These are phyloP conservation scores for Auanema freiburgensis DNA, from an alignment of 2,888 invertebrate genomes.

Conservation along the genomic window DNA sequence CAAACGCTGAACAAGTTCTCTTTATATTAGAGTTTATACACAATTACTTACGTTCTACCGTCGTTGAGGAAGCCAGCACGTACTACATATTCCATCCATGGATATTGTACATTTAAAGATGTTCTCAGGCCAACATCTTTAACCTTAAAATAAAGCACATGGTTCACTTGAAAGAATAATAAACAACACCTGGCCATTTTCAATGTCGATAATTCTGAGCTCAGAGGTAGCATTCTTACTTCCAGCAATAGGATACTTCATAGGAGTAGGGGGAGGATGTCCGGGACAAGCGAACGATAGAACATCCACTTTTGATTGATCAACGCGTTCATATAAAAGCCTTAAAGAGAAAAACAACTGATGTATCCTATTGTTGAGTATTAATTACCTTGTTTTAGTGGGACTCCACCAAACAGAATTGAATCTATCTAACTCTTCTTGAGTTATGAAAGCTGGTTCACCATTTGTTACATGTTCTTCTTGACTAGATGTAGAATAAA, in stretches of 20 bases:
- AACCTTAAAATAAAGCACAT: constrained; percentile 24
- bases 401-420: constrained; percentile 99
- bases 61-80: constrained; percentile 93
- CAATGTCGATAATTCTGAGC: constrained; percentile 42
- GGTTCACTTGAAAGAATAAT: constrained; percentile 22
- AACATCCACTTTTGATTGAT: constrained; percentile 81
- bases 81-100: constrained; percentile 92
- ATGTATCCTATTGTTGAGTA: too few relatives aligned
- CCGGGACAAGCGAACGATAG: constrained; percentile 70
- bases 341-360: constrained; percentile 7
- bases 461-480: constrained; percentile 68
- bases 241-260: constrained; percentile 54
- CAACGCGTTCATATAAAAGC: constrained; percentile 71
- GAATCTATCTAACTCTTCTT: constrained; percentile 94
- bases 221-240: constrained; percentile 42
- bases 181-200: constrained; percentile 22
- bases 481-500: constrained; percentile 21
- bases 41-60: constrained; percentile 79
- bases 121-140: constrained; percentile 32
- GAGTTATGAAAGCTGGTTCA: constrained; percentile 95
- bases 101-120: constrained; percentile 71
- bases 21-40: not conserved
- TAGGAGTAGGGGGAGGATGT: constrained; percentile 25
- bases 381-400: constrained; percentile 62
- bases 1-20: constrained; percentile 39